Evolutionary conservation across 1,140 invertebrate species (phyloP), one percentile per base, ranked within the genome.

Genomic region (Philaenus spumarius): DNA sequence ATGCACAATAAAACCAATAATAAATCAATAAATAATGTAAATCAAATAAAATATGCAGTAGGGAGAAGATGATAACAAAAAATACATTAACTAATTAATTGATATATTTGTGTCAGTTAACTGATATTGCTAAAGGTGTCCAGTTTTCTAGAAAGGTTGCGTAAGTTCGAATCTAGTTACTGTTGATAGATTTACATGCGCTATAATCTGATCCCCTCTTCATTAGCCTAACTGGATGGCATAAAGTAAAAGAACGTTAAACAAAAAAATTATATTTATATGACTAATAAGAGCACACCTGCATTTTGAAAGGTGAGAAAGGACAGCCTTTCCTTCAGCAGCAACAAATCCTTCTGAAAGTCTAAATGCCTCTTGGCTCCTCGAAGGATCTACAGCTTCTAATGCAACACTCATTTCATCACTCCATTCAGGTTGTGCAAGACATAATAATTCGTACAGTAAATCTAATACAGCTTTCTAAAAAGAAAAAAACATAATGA

Each of bases 271-370:
- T 6, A 34, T 34, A 9, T 34, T 11, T 34, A 7, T 34, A 52
- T 52, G 37, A 53, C 26, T 6, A 39, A 12, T 24, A 34, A 19
- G n/a, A 20, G n/a, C 19, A 59, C 20, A 77, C 75, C 77, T 77
- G 48, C 82, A 82, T 30, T 84, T 83, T 24, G 86, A 82, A 17
- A 94, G 73, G 66, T 90, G 87, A 24, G 91, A 90, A 68, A 96
- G 73, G 59, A 95, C 82, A 17, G 79, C 81, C 55, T 81, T 82
- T 12, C 90, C 93, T 75, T 97, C 95, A 34, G 87, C 85, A 4
- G 89, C 90, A 0, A 97, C 85, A 73, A 97, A 98, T 12, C 93
- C 94, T 71, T 96, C 92, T 60, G 83, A 85, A 1, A 98, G 73
- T 61, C 88, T 82, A 92, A 93, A 97, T 0, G 82, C 78, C 46